Evolutionary conservation across 1,140 invertebrate species (phyloP), one percentile per base, ranked within the genome.

Genomic region (Dendroctonus valens): DNA sequence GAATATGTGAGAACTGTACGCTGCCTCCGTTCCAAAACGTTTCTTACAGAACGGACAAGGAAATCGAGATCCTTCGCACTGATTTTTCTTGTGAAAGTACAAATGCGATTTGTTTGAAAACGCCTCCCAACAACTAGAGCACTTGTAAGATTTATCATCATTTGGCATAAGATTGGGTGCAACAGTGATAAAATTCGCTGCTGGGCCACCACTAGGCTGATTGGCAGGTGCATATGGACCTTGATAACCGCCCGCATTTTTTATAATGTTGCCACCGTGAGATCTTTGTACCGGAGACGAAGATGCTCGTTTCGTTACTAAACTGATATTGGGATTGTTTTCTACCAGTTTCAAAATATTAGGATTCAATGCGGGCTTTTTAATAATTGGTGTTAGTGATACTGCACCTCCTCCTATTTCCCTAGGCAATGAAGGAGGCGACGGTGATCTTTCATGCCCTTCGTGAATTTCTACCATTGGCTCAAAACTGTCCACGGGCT

Each of bases 11-110:
- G 76, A 74, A 72, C 76, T 78, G 59, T 79, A 79, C 4, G 75
- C 75, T 7, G 72, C 72, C 54, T 77, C 74, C 0, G 76, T 77
- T 2, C 76, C 76, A 57, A 79, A 78, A 0, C 76, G 72, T 66
- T 78, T 78, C 59, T 77, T 78, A 53, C 76, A 79, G 57, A 79
- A 79, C 3, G 77, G 77, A 70, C 77, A 77, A 2, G 77, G 77
- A 69, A 75, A 77, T 49, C 72, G 65, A 0, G 76, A 77, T 6
- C 77, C 77, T 54, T 74, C 74, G 54, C 76, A 78, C 40, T 78
- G 73, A 55, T 78, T 75, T 52, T 78, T 78, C 63, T 79, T 79
- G 58, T 79, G 77, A 67, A 78, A 79, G 66, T 78, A 79, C 12
- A 79, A 68, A 58, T 75, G 75, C 0, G 77, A 79, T 57, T 79